Evolutionary conservation across 2,888 invertebrate species (phyloP).

Genomic region (Himalopsyche japonica): DNA sequence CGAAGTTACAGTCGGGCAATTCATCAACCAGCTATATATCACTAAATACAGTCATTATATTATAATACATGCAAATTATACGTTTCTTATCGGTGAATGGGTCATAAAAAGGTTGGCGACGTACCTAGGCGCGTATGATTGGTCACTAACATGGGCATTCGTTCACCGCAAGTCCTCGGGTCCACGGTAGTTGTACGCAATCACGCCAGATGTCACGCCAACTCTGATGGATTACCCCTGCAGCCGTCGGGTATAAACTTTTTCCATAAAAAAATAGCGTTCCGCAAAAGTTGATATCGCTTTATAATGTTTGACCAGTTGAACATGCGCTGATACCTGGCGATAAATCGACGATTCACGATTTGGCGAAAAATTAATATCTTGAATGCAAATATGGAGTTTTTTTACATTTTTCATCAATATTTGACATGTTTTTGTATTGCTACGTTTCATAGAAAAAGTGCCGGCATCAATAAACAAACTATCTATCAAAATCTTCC

Average conservation of each 20-base stretch:
- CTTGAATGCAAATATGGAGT: too few relatives aligned
- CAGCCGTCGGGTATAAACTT: slow-evolving; percentile 11
- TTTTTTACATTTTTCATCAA: too few relatives aligned
- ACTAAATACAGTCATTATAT: slow-evolving; percentile 38
- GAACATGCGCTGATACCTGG: background rate
- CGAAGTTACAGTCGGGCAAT: slow-evolving; percentile 25
- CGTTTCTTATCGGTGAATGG: slow-evolving; percentile 34
- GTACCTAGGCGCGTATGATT: slow-evolving; percentile 5
- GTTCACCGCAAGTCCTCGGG: background rate
- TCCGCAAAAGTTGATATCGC: slow-evolving; percentile 30
- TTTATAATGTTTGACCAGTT: slow-evolving; percentile 32
- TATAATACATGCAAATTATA: slow-evolving; percentile 40
- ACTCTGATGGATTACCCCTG: slow-evolving; percentile 37
- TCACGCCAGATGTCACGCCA: slow-evolving; percentile 32
- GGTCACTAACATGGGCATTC: slow-evolving; percentile 14
- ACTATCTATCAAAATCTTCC: too few relatives aligned
- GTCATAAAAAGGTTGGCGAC: slow-evolving; percentile 21
- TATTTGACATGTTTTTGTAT: too few relatives aligned
- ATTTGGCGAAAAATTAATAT: too few relatives aligned
- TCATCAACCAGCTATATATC: slow-evolving; percentile 34
- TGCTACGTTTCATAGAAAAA: too few relatives aligned
- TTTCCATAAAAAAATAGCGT: slow-evolving; percentile 20
- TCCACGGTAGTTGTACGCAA: slow-evolving; percentile 1
- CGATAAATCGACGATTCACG: background rate
- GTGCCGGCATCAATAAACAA: too few relatives aligned